Percentiles rank a stretch among this genome's conserved stretches.
phyloP scores from a whole-genome alignment of 2,113 vertebrate species.

The Bambusicola thoracicus region DNA sequence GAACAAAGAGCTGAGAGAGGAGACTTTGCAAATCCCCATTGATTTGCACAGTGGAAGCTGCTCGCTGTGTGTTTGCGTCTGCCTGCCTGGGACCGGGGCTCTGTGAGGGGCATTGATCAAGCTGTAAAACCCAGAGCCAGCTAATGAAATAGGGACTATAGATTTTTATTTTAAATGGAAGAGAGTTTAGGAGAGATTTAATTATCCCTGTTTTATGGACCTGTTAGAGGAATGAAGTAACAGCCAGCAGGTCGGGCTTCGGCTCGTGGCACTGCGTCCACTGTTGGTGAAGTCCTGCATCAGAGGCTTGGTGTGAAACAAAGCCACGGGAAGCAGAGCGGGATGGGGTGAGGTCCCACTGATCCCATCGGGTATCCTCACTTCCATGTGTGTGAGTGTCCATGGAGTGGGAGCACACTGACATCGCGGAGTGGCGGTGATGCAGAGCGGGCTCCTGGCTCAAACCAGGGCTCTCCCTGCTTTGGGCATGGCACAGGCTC shows the following conservation, averaged over 20 bases:
- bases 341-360: background rate
- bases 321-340: background rate
- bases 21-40: background rate
- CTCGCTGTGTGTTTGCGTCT: background rate
- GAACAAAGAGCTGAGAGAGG: background rate
- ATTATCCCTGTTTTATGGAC: constrained; percentile 66
- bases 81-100: constrained; percentile 29
- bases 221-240: constrained; percentile 46
- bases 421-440: background rate
- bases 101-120: constrained; percentile 63
- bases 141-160: constrained; percentile 66
- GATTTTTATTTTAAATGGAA: constrained; percentile 70
- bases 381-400: background rate
- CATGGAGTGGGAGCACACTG: background rate
- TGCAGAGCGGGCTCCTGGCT: background rate
- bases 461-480: background rate
- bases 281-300: background rate
- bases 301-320: accelerated
- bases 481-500: background rate
- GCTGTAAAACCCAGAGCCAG: constrained; percentile 60
- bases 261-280: background rate
- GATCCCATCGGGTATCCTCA: background rate
- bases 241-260: constrained; percentile 42
- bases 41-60: background rate
- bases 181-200: constrained; percentile 64